Conservation (phyloP, 2,797 vertebrate species). For the Sebastes nivosus region DNA sequence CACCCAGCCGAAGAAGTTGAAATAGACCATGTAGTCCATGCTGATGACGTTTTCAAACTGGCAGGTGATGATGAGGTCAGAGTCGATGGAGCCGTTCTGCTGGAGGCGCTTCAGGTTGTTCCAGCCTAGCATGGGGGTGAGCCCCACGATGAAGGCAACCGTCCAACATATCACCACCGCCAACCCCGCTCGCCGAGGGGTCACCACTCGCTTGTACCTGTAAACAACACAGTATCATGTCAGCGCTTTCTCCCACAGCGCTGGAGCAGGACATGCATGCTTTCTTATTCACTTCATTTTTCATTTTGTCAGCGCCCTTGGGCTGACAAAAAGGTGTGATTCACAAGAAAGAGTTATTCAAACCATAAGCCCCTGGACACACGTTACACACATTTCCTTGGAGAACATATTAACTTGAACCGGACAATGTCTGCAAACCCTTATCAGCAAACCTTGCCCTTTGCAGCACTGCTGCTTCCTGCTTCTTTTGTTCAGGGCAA, state of each 20-base stretch:
- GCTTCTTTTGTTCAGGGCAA: slow-evolving; percentile 7
- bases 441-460: slow-evolving; percentile 10
- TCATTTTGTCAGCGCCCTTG: neutral
- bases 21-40: slow-evolving; percentile 99
- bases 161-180: slow-evolving; percentile 93
- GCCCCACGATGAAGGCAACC: slow-evolving; percentile 92
- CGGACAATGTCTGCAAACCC: neutral
- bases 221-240: slow-evolving; percentile 19
- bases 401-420: slow-evolving; percentile 8
- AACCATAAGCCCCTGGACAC: slow-evolving; percentile 1
- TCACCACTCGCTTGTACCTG: slow-evolving; percentile 95
- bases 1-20: slow-evolving; percentile 98
- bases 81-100: slow-evolving; percentile 78
- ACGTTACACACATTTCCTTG: neutral
- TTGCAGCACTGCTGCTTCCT: neutral
- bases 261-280: neutral
- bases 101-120: slow-evolving; percentile 87
- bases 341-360: slow-evolving; percentile 2
- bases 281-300: neutral
- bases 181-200: slow-evolving; percentile 85
- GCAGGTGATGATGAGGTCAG: slow-evolving; percentile 85
- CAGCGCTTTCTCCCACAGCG: slow-evolving; percentile 31
- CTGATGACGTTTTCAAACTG: slow-evolving; percentile 96
- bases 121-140: slow-evolving; percentile 97
- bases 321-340: neutral